A percentile compares a stretch with the other conserved stretches of the same genome.
These are phyloP conservation scores for Paradisaea rubra DNA, from an alignment of 2,113 vertebrate species.

Conservation along the genomic window DNA sequence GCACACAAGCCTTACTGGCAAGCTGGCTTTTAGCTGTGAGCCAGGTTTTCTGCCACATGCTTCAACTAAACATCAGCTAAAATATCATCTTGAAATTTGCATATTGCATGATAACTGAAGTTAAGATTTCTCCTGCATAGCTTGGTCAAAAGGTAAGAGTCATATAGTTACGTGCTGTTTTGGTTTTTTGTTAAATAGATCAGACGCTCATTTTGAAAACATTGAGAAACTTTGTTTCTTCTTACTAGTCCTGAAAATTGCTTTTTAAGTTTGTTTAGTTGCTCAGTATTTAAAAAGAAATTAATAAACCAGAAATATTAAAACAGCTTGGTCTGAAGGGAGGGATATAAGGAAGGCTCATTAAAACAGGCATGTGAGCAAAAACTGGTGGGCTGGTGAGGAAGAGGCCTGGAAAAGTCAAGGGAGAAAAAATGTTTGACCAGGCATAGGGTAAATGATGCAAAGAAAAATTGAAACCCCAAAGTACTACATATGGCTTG, in stretches of 20 bases:
- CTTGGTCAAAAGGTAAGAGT: conserved; percentile 5
- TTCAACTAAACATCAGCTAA: conserved; percentile 3
- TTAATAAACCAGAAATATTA: neutral
- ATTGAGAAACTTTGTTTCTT: neutral
- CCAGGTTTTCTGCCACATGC: conserved; percentile 17
- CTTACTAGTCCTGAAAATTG: neutral
- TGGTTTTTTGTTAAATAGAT: neutral
- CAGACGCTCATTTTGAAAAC: neutral
- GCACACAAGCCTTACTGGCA: neutral
- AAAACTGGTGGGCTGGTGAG: neutral
- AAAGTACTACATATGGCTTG: neutral
- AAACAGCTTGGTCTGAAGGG: neutral
- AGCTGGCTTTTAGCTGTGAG: neutral
- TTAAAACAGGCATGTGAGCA: neutral
- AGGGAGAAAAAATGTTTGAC: conserved; percentile 18
- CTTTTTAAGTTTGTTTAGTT: neutral
- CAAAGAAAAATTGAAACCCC: neutral
- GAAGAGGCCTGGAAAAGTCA: neutral
- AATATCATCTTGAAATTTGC: conserved; percentile 17
- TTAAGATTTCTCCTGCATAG: neutral
- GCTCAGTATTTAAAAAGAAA: neutral
- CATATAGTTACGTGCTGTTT: rapidly evolving
- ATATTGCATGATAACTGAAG: neutral
- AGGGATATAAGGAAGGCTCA: neutral
- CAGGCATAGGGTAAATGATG: neutral